Percentiles rank a stretch among this genome's conserved stretches.
Conservation (phyloP, 2,113 vertebrate species). For the Promerops cafer region DNA sequence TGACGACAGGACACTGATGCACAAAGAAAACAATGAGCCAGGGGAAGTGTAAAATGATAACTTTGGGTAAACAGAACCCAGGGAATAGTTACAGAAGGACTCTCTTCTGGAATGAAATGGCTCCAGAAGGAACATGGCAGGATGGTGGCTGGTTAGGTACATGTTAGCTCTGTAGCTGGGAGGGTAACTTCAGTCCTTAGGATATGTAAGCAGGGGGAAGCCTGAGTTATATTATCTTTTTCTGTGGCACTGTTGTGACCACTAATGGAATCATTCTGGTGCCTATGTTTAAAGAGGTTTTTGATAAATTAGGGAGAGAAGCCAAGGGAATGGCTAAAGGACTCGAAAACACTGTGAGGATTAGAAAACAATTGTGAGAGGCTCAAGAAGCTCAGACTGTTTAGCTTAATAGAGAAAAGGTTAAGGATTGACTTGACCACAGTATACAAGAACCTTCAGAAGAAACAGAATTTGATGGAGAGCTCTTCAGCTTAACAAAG, state of each 20-base stretch:
- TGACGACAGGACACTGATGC: rapidly evolving
- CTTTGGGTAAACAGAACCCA: background rate
- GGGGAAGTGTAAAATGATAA: background rate
- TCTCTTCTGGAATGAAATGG: background rate
- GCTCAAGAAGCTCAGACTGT: conserved; percentile 62
- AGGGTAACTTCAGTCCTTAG: background rate
- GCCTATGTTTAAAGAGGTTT: conserved; percentile 55
- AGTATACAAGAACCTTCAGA: conserved; percentile 45
- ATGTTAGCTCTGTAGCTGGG: background rate
- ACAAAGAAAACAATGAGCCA: background rate
- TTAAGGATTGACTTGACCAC: conserved; percentile 55
- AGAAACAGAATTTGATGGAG: conserved; percentile 52
- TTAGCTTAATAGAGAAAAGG: conserved; percentile 60
- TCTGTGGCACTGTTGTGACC: conserved; percentile 7
- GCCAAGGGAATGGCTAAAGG: conserved; percentile 41
- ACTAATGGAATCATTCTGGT: conserved; percentile 39
- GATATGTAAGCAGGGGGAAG: background rate
- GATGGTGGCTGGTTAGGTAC: background rate
- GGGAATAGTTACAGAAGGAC: background rate
- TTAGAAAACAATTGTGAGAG: conserved; percentile 62
- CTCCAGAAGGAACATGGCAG: background rate
- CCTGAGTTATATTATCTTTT: background rate
- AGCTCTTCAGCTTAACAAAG: conserved; percentile 59
- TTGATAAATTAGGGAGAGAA: conserved; percentile 54
- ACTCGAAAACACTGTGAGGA: conserved; percentile 47